Evolutionary conservation across 2,888 invertebrate genomes (phyloP), one percentile per base, ranked within the genome.

Genomic region (Drosophila kanekoi): DNA sequence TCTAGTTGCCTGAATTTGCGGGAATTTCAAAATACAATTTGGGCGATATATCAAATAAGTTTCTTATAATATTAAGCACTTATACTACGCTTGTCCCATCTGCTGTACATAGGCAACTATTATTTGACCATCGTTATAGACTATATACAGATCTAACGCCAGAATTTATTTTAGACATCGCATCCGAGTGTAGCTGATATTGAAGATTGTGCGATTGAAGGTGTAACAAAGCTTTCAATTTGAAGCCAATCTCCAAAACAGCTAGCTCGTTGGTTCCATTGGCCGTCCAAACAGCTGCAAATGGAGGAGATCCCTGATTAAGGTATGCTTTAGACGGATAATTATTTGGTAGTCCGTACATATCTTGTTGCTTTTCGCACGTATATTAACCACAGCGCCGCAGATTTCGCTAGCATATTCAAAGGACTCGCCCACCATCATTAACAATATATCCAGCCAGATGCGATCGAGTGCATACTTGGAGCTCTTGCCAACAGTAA

Each of bases 141-240:
- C 81, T 86, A 68, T 89, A 91, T 44, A 87, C 84, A 40, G 90
- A 73, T 93, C 96, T 96, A 77, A 96, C 96, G 79, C 94, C 94
- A 16, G 89, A 77, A 59, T 69, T 77, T 10, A 73, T 40, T 44
- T 85, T 81, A 10, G 64, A 58, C 89, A 85, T 87, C 35, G 84
- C 81, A 72, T 85, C 89, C 18, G 85, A 78, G 56, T 85, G 85
- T 40, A 84, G 66, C 32, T 89, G 87, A 48, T 85, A 89, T 53
- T 85, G 89, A 18, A 85, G 61, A 48, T 70, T 79, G 49, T 89
- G 66, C 4, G 81, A 58, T 59, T 75, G 84, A 10, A 84, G 37
- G 32, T 70, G 77, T 48, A 87, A 28, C 16, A 87, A 54, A 4
- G 67, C 62, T 44, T 87, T 85, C 18, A 85, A 51, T 49, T 89